These are phyloP conservation scores for Mesorhabditis sp. DNA, from an alignment of 2,888 invertebrate genomes.

Conservation along the genomic window DNA sequence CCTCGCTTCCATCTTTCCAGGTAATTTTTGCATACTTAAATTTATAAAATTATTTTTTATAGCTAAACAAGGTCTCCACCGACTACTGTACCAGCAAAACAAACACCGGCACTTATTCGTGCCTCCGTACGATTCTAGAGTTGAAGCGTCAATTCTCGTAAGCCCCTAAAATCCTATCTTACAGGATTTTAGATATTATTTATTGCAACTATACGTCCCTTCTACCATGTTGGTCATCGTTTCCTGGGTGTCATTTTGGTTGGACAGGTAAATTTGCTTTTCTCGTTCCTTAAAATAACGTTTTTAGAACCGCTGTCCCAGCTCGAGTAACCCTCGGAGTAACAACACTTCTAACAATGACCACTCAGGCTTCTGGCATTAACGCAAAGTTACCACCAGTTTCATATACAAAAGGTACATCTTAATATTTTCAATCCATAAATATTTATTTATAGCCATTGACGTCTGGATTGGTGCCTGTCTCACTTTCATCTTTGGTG, in stretches of 20 bases:
- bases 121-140: constrained; percentile 87
- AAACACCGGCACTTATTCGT: constrained; percentile 92
- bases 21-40: background rate
- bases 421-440: background rate
- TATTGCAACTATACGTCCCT: constrained; percentile 98
- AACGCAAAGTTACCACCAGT: constrained; percentile 61
- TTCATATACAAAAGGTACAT: constrained; percentile 79
- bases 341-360: constrained; percentile 92
- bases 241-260: constrained; percentile 54
- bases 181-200: constrained; percentile 75
- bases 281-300: background rate
- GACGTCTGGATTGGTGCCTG: constrained; percentile 65
- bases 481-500: constrained; percentile 90
- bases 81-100: constrained; percentile 94
- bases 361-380: constrained; percentile 63
- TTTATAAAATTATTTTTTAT: background rate
- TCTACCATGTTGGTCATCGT: constrained; percentile 69
- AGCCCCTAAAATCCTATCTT: background rate
- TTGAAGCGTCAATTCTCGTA: constrained; percentile 95
- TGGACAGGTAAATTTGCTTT: constrained; percentile 29
- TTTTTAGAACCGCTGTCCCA: background rate
- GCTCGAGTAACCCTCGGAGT: constrained; percentile 71
- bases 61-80: constrained; percentile 82
- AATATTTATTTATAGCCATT: constrained; percentile 49
- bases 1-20: constrained; percentile 74